Evolutionary conservation across 2,797 vertebrate species (phyloP), one percentile per base, ranked within the genome.

Genomic region (Chaunax sp.): DNA sequence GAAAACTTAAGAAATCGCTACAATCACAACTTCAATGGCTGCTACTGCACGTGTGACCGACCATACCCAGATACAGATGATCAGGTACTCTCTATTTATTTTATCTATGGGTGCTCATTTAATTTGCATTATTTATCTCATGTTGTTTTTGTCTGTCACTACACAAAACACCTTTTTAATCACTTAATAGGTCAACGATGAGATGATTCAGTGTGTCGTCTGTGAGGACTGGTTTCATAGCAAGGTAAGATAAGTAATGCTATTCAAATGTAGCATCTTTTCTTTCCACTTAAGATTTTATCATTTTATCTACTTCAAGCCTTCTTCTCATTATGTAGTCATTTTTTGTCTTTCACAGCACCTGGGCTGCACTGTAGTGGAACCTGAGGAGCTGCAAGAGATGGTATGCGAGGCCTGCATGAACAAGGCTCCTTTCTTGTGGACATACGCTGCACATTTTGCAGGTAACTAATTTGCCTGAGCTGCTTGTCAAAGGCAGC

Each of bases 141-240:
- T 35, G 3, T 62, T 59, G 20, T 16, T 6, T 61, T 54, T 25
- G 2, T 57, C 50, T 26, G 5, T 46, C 10, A 38, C 20, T 19
- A 15, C 28, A 46, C 44, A 28, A 52, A 74, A 59, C n/a, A 15
- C 19, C 0, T 46, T 56, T 69, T 68, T 67, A 23, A 35, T 57
- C 3, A 75, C 78, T 14, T 19, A 52, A 61, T 64, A 99, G 97
- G 91, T 94, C 71, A 92, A 94, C n/a, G 97, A 98, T 87, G 97
- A 98, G 89, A 99, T 99, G 97, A 97, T 99, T 86, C 97, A 99
- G 7, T 99, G 98, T 76, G 80, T 98, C 57, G 87, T 97, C 66
- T 99, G 98, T 88, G 98, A 99, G 91, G 98, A 99, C 62, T 99
- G 97, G 98, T 96, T 96, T 87, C 98, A 99, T 56, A 94, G 93